Evolutionary conservation across 2,113 vertebrate species (phyloP).

Genomic region (Dissostichus mawsoni): DNA sequence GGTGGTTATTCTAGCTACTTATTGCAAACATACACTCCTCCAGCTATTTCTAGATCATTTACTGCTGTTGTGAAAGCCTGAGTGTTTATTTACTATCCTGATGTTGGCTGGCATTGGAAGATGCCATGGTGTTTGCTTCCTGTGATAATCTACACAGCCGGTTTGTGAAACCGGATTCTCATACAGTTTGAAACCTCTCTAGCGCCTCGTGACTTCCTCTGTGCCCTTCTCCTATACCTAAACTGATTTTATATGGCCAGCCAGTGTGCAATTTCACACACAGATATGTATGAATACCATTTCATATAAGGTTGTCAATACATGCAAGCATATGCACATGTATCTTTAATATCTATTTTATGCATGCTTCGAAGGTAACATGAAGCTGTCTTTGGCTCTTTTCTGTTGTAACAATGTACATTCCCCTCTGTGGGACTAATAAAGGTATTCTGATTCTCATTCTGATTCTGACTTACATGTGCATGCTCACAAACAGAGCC

Average conservation of each 20-base stretch:
- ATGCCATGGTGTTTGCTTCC: constrained; percentile 76
- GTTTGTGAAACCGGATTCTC: constrained; percentile 73
- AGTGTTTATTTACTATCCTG: constrained; percentile 75
- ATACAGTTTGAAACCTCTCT: constrained; percentile 55
- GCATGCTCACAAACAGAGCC: not conserved
- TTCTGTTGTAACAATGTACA: no score
- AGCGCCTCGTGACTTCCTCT: constrained; percentile 54
- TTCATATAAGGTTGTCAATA: not conserved
- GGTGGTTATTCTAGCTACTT: constrained; percentile 30
- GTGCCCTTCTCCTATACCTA: constrained; percentile 33
- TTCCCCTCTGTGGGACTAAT: no score
- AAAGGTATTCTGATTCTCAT: no score
- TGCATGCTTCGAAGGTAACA: no score
- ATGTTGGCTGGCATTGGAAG: constrained; percentile 63
- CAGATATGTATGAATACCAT: not conserved
- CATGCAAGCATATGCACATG: not conserved
- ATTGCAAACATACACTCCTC: constrained; percentile 40
- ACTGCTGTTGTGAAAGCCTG: constrained; percentile 66
- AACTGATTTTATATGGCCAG: not conserved
- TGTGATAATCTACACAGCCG: constrained; percentile 76
- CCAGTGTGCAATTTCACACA: not conserved
- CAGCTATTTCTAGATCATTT: constrained; percentile 68
- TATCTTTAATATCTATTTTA: no score
- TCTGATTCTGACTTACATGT: no score
- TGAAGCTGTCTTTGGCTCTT: no score